Evolutionary conservation across 64 coral and sea anemone species (phyloP).

Genomic region (Exaiptasia diaphana): DNA sequence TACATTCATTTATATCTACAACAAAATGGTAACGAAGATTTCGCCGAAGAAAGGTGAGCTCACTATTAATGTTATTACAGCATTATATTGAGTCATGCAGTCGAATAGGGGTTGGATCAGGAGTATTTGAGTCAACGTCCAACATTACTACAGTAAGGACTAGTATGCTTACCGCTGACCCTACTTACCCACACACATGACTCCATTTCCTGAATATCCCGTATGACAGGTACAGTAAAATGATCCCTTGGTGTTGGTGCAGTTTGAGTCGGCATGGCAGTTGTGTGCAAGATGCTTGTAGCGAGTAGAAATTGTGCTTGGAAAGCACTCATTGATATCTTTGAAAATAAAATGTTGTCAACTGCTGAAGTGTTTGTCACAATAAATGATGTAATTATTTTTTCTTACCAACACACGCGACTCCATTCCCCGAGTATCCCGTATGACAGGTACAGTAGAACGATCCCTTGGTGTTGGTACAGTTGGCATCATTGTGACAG

Average conservation of each 20-base stretch:
- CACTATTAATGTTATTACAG: no score
- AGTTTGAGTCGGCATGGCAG: constrained; percentile 55
- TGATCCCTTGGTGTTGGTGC: constrained; percentile 72
- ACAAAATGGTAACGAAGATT: no score
- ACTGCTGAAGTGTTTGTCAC: not conserved
- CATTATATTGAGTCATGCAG: no score
- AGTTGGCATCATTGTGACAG: constrained; percentile 66
- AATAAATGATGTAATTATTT: not conserved
- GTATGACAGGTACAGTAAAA: constrained; percentile 72
- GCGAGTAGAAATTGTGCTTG: not conserved
- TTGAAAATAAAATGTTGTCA: not conserved
- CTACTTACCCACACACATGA: constrained; percentile 39
- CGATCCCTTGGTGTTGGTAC: constrained; percentile 70
- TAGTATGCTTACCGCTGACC: no score
- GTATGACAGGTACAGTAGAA: constrained; percentile 73
- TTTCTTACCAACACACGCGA: constrained; percentile 52
- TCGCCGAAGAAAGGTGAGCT: no score
- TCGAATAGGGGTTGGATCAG: no score
- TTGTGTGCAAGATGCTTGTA: constrained; percentile 59
- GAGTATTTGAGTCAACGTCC: no score
- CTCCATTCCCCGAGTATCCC: constrained; percentile 72
- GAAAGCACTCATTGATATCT: constrained; percentile 72
- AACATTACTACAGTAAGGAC: no score
- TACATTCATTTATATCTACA: constrained; percentile 31
- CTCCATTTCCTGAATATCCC: constrained; percentile 73